Conservation (phyloP, 2,113 vertebrate genomes). For the Sarotherodon lohbergeri region DNA sequence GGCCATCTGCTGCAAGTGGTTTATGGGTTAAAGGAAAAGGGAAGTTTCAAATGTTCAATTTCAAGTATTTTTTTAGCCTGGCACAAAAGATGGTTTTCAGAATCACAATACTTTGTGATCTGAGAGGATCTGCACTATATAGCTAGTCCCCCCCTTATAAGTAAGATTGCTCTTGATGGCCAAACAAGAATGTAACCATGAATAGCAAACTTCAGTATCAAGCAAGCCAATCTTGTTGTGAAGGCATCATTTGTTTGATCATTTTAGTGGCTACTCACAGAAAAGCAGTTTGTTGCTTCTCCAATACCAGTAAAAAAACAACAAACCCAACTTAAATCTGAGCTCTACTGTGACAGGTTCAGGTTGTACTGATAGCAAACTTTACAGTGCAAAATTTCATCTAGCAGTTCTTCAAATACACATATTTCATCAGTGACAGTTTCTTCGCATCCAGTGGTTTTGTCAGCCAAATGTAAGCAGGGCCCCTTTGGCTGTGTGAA, state of each 20-base stretch:
- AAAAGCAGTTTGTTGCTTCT: background rate
- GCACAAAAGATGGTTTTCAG: background rate
- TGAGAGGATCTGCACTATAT: background rate
- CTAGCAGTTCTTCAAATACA: background rate
- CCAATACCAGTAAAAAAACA: background rate
- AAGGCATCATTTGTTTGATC: background rate
- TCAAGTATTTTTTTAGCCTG: background rate
- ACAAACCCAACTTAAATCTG: background rate
- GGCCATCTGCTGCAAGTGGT: background rate
- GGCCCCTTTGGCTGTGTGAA: background rate
- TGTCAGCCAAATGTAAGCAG: background rate
- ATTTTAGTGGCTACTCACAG: background rate
- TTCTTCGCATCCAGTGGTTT: background rate
- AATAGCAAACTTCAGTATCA: background rate
- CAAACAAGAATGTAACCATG: background rate
- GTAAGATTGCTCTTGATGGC: accelerated
- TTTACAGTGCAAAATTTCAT: background rate
- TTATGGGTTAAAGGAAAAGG: background rate
- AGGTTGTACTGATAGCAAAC: background rate
- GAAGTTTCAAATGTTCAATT: background rate
- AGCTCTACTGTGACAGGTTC: background rate
- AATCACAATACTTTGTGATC: background rate
- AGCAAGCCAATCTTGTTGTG: background rate
- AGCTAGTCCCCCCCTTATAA: background rate
- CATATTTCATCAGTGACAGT: background rate